Evolutionary conservation across 2,888 invertebrate genomes (phyloP).

Genomic region (Synergus umbraculus): DNA sequence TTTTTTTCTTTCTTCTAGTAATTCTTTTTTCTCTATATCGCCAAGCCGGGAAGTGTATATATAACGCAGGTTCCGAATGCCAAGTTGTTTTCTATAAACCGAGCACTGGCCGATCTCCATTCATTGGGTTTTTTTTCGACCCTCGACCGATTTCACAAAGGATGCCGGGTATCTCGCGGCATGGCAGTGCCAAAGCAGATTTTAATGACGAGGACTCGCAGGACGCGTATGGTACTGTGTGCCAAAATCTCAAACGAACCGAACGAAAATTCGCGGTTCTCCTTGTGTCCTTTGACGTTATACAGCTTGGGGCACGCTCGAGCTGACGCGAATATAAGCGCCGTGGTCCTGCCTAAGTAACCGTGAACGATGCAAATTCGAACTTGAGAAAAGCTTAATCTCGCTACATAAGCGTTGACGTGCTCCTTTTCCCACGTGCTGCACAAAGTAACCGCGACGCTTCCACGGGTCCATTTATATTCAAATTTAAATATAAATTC

Average conservation of each 20-base stretch:
- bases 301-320: conserved; percentile 45
- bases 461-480: conserved; percentile 10
- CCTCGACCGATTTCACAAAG: conserved; percentile 40
- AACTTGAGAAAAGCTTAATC: conserved; percentile 48
- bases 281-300: conserved; percentile 50
- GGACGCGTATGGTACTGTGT: conserved; percentile 5
- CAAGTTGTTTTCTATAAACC: conserved; percentile 40
- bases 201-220: conserved; percentile 32
- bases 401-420: conserved; percentile 41
- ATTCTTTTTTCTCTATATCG: neutral
- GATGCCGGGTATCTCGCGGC: conserved; percentile 34
- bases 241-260: conserved; percentile 45
- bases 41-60: conserved; percentile 37
- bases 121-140: conserved; percentile 4
- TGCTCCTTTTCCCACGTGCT: conserved; percentile 42
- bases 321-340: conserved; percentile 47
- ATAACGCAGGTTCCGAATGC: conserved; percentile 38
- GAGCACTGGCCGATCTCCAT: conserved; percentile 33
- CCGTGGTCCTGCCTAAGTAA: conserved; percentile 48
- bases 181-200: conserved; percentile 5
- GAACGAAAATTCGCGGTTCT: conserved; percentile 44
- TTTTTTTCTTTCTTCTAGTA: conserved; percentile 1
- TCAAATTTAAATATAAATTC: neutral
- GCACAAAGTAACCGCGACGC: conserved; percentile 30
- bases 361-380: conserved; percentile 56